Percentiles rank a stretch among this genome's conserved stretches.
Conservation (phyloP, 1,140 invertebrate genomes). For the Patella vulgata region DNA sequence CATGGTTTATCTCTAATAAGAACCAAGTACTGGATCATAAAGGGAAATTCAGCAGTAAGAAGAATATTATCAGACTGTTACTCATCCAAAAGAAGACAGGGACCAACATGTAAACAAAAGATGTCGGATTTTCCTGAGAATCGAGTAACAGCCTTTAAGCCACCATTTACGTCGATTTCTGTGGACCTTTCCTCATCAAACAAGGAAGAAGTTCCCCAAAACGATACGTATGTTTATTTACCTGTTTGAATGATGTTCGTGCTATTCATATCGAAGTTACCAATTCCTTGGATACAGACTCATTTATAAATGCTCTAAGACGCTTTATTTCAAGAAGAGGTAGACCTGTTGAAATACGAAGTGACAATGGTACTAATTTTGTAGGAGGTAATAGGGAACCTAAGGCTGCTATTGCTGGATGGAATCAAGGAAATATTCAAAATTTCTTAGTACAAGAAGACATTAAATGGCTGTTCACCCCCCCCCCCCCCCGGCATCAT, state of each 20-base stretch:
- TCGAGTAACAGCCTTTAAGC: too few species aligned
- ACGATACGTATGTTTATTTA: constrained; percentile 41
- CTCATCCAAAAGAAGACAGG: too few species aligned
- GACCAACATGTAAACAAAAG: too few species aligned
- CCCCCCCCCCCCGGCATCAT: constrained; percentile 23
- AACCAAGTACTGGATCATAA: too few species aligned
- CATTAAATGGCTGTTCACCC: constrained; percentile 34
- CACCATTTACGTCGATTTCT: too few species aligned
- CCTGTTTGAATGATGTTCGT: constrained; percentile 28
- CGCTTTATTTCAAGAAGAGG: constrained; percentile 30
- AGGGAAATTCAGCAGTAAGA: too few species aligned
- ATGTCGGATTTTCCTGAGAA: too few species aligned
- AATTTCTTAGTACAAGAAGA: constrained; percentile 19
- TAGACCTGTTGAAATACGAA: constrained; percentile 11
- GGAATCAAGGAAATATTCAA: constrained; percentile 5
- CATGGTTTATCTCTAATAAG: too few species aligned
- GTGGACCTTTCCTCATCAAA: constrained; percentile 28
- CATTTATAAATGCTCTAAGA: constrained; percentile 33
- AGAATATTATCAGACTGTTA: too few species aligned
- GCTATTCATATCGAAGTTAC: constrained; percentile 41
- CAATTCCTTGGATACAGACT: constrained; percentile 26
- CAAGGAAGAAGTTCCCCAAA: constrained; percentile 25
- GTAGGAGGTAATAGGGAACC: constrained; percentile 12
- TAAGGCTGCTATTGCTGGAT: constrained; percentile 5
- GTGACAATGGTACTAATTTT: constrained; percentile 34